Evolutionary conservation across 2,888 invertebrate species (phyloP).

Genomic region (Sphaerophoria taeniata): DNA sequence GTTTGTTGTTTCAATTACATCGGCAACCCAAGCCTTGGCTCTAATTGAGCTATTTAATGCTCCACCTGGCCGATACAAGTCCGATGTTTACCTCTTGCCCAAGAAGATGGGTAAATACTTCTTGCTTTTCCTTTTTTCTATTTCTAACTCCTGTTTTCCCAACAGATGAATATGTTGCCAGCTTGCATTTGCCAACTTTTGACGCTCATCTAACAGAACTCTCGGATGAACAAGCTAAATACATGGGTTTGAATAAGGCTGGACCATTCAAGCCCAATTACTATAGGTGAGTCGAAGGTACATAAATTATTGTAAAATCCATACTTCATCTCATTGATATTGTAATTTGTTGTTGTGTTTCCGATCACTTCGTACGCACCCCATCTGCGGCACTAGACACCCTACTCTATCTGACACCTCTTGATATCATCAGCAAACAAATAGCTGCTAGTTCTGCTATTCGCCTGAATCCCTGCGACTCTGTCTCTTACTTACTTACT

Average conservation of each 20-base stretch:
- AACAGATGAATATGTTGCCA: constrained; percentile 99
- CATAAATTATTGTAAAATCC: constrained; percentile 53
- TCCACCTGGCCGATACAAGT: constrained; percentile 96
- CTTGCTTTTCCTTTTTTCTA: neutral
- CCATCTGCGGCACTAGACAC: too few species aligned
- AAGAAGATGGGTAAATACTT: constrained; percentile 96
- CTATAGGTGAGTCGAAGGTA: constrained; percentile 88
- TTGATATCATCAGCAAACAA: too few species aligned
- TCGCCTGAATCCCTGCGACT: too few species aligned
- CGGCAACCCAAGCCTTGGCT: constrained; percentile 97
- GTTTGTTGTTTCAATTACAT: constrained; percentile 98
- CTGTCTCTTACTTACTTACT: too few species aligned
- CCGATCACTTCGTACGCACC: too few species aligned
- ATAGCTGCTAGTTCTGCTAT: too few species aligned
- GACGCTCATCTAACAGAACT: constrained; percentile 98
- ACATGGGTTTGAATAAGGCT: constrained; percentile 98
- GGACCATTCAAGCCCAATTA: constrained; percentile 99
- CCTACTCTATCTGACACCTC: too few species aligned
- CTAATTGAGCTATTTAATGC: constrained; percentile 98
- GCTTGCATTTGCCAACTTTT: constrained; percentile 97
- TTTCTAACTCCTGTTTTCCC: neutral
- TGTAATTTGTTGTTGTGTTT: constrained; percentile 34
- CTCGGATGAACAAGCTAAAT: constrained; percentile 98
- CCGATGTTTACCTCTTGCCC: constrained; percentile 98
- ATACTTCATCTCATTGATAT: constrained; percentile 51